Base-by-base conservation (phyloP, 2,113 vertebrate species). In the Verasper variegatus region DNA sequence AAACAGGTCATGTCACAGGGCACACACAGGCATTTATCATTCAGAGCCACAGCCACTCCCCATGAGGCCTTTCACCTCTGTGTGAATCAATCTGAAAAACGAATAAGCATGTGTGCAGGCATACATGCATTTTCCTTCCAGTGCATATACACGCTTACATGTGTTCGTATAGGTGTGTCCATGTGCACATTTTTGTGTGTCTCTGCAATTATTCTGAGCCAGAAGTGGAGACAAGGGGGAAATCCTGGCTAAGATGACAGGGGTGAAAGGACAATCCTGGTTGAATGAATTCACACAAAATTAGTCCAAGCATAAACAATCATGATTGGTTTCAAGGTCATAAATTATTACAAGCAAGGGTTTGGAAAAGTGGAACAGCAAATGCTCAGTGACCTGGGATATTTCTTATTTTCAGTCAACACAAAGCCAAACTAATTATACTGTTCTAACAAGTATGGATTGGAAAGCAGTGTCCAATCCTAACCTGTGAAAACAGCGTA, bases 291-390 rank as follows among this genome's bases (percentile, higher is more conserved):
- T 59, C 67, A 69, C 63, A 60, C 82, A 75, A 83, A 89, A 90
- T 88, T 84, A 89, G 78, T 73, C 82, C 86, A 90, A 89, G 89
- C 88, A 90, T 91, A 92, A 91, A 84, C 82, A 87, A 87, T 87
- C 82, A 78, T 88, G 89, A 90, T 86, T 91, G 89, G 88, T 88
- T 90, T 90, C 82, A 91, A 89, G 90, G 88, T 91, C 89, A 86
- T 85, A 78, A 89, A 93, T 90, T 89, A 93, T 89, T 90, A 86
- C 71, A 81, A 82, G 69, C 72, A 77, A 80, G 51, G 35, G 60
- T 87, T 87, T 88, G 62, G 67, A 80, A 78, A 84, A 88, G 71
- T 86, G 85, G 78, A 89, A 77, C 51, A 52, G 69, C 74, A 84
- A 76, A 88, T 80, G 88, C 86, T 89, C 78, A 71, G 64, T 88